A percentile compares a stretch with the other conserved stretches of the same genome.
Conservation (phyloP, 2,797 vertebrate species). For the Rhadinocentrus ornatus region DNA sequence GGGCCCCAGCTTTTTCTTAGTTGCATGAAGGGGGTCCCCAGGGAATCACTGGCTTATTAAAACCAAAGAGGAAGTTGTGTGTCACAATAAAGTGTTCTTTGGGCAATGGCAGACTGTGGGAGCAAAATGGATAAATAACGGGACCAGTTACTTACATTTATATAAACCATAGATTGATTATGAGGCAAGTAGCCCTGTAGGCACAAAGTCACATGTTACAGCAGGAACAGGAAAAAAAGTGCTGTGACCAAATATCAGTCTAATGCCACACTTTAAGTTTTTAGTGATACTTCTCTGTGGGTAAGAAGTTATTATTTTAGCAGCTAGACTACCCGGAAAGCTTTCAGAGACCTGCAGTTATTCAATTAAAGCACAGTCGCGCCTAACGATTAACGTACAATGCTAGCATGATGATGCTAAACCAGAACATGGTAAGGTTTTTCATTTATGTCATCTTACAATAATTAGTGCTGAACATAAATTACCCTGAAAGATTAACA, state of each 20-base stretch:
- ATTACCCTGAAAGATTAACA: not conserved
- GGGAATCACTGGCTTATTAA: not conserved
- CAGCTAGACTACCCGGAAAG: not conserved
- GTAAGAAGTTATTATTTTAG: too few species aligned
- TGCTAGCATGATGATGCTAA: conserved; percentile 1
- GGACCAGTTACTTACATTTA: not conserved
- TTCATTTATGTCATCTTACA: not conserved
- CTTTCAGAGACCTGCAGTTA: not conserved
- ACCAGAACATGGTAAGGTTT: not conserved
- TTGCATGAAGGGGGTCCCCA: too few species aligned
- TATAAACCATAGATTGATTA: not conserved
- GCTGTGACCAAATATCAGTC: not conserved
- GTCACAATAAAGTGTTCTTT: not conserved
- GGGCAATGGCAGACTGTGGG: not conserved
- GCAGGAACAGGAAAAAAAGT: not conserved
- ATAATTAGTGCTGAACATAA: not conserved
- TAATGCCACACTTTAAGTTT: not conserved
- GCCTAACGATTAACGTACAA: not conserved
- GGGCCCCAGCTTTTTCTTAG: too few species aligned
- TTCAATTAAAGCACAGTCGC: not conserved
- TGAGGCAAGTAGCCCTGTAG: not conserved
- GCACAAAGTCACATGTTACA: not conserved
- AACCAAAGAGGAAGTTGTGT: not conserved
- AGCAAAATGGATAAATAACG: not conserved
- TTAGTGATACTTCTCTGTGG: not conserved